Conservation (phyloP, 2,888 invertebrate species). For the Brenthis ino region DNA sequence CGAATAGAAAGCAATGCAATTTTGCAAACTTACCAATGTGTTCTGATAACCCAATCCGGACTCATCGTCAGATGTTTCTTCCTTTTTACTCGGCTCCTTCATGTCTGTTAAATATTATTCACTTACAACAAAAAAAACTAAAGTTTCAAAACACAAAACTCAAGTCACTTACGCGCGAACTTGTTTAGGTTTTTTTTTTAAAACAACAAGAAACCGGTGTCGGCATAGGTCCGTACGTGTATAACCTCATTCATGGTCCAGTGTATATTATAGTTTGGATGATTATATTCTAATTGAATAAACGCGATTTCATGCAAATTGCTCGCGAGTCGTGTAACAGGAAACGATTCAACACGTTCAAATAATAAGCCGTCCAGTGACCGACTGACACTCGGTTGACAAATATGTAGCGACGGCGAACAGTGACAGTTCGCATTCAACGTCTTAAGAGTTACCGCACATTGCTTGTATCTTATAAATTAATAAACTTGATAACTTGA, state of each 20-base stretch:
- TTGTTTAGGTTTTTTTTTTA: conserved; percentile 39
- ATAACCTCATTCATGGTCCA: conserved; percentile 60
- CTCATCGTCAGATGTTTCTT: conserved; percentile 81
- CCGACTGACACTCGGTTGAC: conserved; percentile 59
- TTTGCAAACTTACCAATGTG: conserved; percentile 83
- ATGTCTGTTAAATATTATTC: conserved; percentile 54
- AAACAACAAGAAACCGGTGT: conserved; percentile 47
- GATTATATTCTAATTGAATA: conserved; percentile 76
- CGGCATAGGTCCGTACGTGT: conserved; percentile 55
- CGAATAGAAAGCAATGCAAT: conserved; percentile 62
- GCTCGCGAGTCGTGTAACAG: conserved; percentile 58
- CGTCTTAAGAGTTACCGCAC: neutral
- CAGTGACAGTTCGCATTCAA: conserved; percentile 58
- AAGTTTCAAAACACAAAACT: conserved; percentile 59
- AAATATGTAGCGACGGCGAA: conserved; percentile 27
- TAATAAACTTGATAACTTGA: too few species aligned
- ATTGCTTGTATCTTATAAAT: neutral
- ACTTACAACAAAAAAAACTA: conserved; percentile 52
- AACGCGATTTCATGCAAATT: conserved; percentile 74
- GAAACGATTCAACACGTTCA: conserved; percentile 60
- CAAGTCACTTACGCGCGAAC: conserved; percentile 42
- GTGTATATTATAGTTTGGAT: conserved; percentile 50
- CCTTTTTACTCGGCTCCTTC: conserved; percentile 65
- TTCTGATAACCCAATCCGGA: conserved; percentile 87
- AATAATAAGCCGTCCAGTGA: conserved; percentile 62